These are phyloP conservation scores for Marmota flaviventris DNA, from an alignment of 2,113 vertebrate genomes.

Conservation along the genomic window DNA sequence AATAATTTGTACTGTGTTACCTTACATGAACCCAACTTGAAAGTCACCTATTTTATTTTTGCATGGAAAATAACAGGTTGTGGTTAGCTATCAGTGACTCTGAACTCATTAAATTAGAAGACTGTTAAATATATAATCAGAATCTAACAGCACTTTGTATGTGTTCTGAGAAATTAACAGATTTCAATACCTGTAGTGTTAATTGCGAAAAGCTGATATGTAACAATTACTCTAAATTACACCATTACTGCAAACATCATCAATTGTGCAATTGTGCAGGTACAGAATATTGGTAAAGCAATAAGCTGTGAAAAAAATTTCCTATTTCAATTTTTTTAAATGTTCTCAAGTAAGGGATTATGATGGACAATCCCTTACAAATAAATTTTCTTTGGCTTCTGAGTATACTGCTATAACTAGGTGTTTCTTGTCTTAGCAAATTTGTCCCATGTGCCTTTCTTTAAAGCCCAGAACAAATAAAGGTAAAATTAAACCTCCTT, in stretches of 20 bases:
- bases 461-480: constrained; percentile 26
- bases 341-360: constrained; percentile 30
- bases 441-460: background rate
- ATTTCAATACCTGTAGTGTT: constrained; percentile 46
- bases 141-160: constrained; percentile 49
- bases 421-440: background rate
- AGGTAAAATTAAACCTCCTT: background rate
- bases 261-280: background rate
- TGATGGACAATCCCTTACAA: background rate
- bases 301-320: constrained; percentile 68
- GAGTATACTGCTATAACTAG: background rate
- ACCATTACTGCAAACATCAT: constrained; percentile 69
- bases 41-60: constrained; percentile 63
- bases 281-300: constrained; percentile 65
- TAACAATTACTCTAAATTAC: constrained; percentile 72
- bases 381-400: constrained; percentile 49
- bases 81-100: constrained; percentile 44
- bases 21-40: background rate
- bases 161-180: constrained; percentile 46
- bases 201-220: constrained; percentile 42
- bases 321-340: constrained; percentile 24
- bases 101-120: constrained; percentile 39
- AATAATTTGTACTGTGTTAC: constrained; percentile 38
- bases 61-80: constrained; percentile 28
- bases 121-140: constrained; percentile 67